phyloP scores from a whole-genome alignment of 2,113 vertebrate genomes.

The Gallinago jamesoni region DNA sequence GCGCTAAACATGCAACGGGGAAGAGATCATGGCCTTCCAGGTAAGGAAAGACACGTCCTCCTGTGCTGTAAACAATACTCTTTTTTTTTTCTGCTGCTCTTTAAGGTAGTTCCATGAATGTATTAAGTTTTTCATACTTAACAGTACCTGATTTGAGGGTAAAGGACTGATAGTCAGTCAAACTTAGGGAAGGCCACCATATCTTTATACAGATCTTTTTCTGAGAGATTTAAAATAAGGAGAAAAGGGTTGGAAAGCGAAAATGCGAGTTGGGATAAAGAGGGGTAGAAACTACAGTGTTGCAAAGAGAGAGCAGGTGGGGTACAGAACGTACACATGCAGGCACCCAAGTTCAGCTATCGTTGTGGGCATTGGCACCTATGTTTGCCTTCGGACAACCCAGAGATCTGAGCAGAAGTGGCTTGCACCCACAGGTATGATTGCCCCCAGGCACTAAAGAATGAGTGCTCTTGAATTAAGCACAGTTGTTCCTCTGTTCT shows the following conservation, averaged over 20 bases:
- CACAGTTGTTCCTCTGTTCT: neutral
- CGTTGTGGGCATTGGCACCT: rapidly evolving
- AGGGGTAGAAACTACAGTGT: neutral
- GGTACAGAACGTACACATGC: neutral
- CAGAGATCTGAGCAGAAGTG: neutral
- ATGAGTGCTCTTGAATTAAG: neutral
- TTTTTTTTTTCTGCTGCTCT: neutral
- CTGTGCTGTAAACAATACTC: rapidly evolving
- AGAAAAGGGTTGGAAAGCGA: neutral
- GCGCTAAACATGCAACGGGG: slow-evolving; percentile 82
- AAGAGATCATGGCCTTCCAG: slow-evolving; percentile 84
- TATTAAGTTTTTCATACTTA: neutral
- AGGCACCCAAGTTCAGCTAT: neutral
- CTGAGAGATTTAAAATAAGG: neutral
- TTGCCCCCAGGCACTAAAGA: neutral
- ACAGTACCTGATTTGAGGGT: neutral
- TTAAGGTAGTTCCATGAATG: neutral
- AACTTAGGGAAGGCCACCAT: neutral
- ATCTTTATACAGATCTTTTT: neutral
- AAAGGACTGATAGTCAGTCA: neutral
- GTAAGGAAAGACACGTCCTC: slow-evolving; percentile 39
- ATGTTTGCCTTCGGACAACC: neutral
- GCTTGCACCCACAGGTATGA: neutral
- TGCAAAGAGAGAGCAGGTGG: neutral
- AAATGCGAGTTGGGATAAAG: neutral